Evolutionary conservation across 2,797 vertebrate species (phyloP), one percentile per base, ranked within the genome.

Genomic region (Spondyliosoma cantharus): DNA sequence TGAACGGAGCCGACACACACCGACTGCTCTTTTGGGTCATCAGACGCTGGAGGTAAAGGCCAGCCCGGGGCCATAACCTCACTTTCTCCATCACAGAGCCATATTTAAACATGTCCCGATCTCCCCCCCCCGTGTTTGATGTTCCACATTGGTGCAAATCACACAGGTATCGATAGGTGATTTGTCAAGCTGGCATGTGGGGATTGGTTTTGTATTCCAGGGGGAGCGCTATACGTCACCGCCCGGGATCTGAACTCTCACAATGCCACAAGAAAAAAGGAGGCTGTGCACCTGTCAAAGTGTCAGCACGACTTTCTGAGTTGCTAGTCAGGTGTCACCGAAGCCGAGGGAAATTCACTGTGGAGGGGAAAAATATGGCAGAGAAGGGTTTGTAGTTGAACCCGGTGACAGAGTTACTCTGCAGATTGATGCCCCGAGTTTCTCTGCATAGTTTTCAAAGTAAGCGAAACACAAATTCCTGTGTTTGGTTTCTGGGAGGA

Each of bases 161-260:
- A 83, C 80, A 89, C 6, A 32, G 72, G 60, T 91, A 85, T 91
- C 85, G 89, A 86, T 86, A 78, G 84, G 70, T 86, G 74, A 92
- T 91, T 92, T 91, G 86, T 90, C 88, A 87, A 86, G 72, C 74
- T 87, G 76, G 79, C 83, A 73, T 71, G 50, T 25, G 67, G 77
- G 83, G 80, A 87, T 82, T 80, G 74, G 79, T 88, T 92, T 87
- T 82, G 69, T 85, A 87, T 86, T 87, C 83, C 71, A 54, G 7
- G 32, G 72, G 78, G 82, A 82, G 65, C 68, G 17, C 73, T 73
- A 29, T 73, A 29, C 71, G 81, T 85, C 76, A 75, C 70, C 29
- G 61, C 61, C 63, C 71, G 58, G 58, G 11, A 85, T 86, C 66
- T 71, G 75, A 84, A 86, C 45, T 74, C 76, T 84, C 80, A 45